Conservation (phyloP, 2,888 invertebrate genomes). For the Gasteruption jaculator region DNA sequence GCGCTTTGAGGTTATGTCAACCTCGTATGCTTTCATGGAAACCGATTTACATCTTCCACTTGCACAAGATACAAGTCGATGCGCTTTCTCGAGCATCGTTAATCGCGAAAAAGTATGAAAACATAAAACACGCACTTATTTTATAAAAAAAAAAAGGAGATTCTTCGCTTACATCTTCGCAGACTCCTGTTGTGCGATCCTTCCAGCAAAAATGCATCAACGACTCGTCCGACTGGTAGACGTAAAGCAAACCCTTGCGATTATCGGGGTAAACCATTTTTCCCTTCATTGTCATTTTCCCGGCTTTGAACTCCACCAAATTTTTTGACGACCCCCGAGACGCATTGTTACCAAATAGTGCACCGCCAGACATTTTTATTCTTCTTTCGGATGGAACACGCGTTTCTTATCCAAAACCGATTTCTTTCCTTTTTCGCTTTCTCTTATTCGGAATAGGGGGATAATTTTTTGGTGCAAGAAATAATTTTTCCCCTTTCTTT, state of each 20-base stretch:
- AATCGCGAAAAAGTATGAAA: not conserved
- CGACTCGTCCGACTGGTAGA: constrained; percentile 95
- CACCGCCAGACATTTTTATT: constrained; percentile 57
- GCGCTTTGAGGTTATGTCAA: too few relatives aligned
- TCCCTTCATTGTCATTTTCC: constrained; percentile 92
- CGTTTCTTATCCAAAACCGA: too few relatives aligned
- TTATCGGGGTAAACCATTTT: constrained; percentile 93
- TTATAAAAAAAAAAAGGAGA: constrained; percentile 8
- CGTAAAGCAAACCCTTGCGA: constrained; percentile 89
- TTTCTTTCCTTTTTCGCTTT: too few relatives aligned
- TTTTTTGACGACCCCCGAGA: constrained; percentile 81
- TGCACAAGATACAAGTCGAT: too few relatives aligned
- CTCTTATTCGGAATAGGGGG: too few relatives aligned
- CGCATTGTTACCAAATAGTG: constrained; percentile 72
- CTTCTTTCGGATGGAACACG: too few relatives aligned
- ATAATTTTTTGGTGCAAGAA: too few relatives aligned
- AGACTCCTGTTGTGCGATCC: constrained; percentile 85
- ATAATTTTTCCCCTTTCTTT: too few relatives aligned
- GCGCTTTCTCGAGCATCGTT: not conserved
- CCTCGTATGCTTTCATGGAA: too few relatives aligned
- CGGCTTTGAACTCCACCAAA: constrained; percentile 92
- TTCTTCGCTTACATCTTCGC: constrained; percentile 90
- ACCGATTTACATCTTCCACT: too few relatives aligned
- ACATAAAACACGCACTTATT: not conserved
- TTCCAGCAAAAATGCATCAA: constrained; percentile 99